These are phyloP conservation scores for Stenotaenia linearis DNA, from an alignment of 2,888 invertebrate genomes.

Conservation along the genomic window DNA sequence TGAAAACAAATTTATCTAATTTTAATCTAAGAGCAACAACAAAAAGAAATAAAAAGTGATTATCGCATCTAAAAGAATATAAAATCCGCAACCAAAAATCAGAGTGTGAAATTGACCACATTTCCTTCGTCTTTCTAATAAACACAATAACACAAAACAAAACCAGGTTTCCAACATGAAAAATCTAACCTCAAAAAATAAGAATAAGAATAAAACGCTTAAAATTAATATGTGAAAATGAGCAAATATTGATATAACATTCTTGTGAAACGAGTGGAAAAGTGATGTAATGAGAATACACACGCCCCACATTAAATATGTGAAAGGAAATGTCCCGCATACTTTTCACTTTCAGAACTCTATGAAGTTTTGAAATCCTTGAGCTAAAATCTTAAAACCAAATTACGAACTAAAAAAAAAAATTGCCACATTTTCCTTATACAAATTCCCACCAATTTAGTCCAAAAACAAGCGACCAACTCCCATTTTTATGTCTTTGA, in stretches of 20 bases:
- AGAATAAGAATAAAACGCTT: background rate
- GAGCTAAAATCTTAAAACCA: background rate
- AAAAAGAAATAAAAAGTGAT: background rate
- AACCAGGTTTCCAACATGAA: background rate
- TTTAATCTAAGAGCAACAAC: background rate
- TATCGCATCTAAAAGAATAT: background rate
- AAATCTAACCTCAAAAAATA: background rate
- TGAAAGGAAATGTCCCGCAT: slow-evolving; percentile 24
- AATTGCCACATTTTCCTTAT: background rate
- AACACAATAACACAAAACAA: too few species aligned
- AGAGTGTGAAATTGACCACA: background rate
- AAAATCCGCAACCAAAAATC: background rate
- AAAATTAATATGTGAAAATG: background rate
- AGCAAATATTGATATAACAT: background rate
- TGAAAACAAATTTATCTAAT: background rate
- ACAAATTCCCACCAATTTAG: background rate
- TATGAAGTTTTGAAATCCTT: background rate
- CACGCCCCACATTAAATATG: slow-evolving; percentile 6
- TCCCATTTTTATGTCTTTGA: background rate
- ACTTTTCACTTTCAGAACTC: background rate
- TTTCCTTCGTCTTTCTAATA: too few species aligned
- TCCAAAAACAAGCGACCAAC: background rate
- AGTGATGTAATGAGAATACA: slow-evolving; percentile 17
- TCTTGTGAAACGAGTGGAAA: background rate
- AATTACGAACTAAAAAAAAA: background rate